Percentiles rank a stretch among this genome's conserved stretches.
phyloP scores from a whole-genome alignment of 2,113 vertebrate species.

The Miniopterus natalensis region DNA sequence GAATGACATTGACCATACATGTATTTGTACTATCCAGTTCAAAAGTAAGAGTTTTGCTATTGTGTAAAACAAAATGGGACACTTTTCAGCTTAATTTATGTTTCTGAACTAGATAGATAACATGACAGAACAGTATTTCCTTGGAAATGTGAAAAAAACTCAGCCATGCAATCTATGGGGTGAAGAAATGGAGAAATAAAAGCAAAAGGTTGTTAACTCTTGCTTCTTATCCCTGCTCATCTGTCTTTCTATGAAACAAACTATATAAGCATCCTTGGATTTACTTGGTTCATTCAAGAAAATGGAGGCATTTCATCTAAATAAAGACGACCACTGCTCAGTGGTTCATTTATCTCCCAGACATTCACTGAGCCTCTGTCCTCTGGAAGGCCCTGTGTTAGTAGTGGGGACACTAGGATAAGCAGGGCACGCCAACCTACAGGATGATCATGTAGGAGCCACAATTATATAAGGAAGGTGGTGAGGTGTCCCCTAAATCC shows the following conservation, averaged over 20 bases:
- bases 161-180: neutral
- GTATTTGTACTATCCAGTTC: neutral
- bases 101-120: neutral
- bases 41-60: neutral
- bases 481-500: neutral
- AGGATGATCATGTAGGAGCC: neutral
- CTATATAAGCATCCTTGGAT: neutral
- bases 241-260: neutral
- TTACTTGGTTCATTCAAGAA: neutral
- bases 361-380: neutral
- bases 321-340: neutral
- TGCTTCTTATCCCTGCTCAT: neutral
- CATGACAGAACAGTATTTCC: neutral
- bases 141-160: neutral
- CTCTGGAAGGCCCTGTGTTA: neutral
- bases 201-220: too few species aligned
- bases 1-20: neutral
- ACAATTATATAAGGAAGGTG: neutral
- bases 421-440: neutral
- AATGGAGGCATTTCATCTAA: neutral
- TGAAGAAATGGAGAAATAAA: neutral
- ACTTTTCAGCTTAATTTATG: neutral
- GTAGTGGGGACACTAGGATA: neutral
- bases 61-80: neutral
- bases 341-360: neutral